Base-by-base conservation (phyloP, 1,140 invertebrate species). In the Sminthurinus signatus region DNA sequence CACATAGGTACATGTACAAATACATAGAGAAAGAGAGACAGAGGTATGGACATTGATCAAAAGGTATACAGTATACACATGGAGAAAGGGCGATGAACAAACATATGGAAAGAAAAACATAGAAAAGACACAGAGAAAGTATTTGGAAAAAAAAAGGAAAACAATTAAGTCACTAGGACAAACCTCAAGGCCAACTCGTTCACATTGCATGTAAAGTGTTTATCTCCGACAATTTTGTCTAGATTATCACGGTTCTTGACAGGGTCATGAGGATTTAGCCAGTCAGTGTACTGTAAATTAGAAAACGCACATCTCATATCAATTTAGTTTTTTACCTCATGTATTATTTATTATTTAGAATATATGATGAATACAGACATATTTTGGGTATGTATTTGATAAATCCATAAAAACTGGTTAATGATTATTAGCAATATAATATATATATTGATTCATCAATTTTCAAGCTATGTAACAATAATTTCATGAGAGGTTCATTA, bases 211-310 rank as follows among this genome's bases (percentile, higher is more conserved):
- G 93, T 92, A 76, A 98, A 98, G 72, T 96, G 90, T 75, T 91
- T 93, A 77, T 98, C 96, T 2, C 94, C 94, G n/a, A 97, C 90
- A 78, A 96, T 91, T 75, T 92, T 92, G 74, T 95, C 93, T 28
- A 96, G 78, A 14, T 87, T 85, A 73, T 93, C 85, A 46, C 89
- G 81, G 76, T 95, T 93, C 61, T 83, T 84, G 23, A 86, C 81
- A 0, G 87, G 85, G 78, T 96, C 89, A 62, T 93, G 85, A 0
- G 89, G 88, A 73, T 88, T 86, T 43, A 88, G 76, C 93, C 93
- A 96, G 78, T 95, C 85, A 0, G 91, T 93, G 77, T 96, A 96
- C 74, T 36, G n/a, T n/a, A n/a, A n/a, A n/a, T n/a, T n/a, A n/a
- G n/a, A n/a, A n/a, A n/a, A n/a, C n/a, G n/a, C n/a, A n/a, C n/a